These are phyloP conservation scores for Marmota monax DNA, from an alignment of 2,113 vertebrate genomes.

Conservation along the genomic window DNA sequence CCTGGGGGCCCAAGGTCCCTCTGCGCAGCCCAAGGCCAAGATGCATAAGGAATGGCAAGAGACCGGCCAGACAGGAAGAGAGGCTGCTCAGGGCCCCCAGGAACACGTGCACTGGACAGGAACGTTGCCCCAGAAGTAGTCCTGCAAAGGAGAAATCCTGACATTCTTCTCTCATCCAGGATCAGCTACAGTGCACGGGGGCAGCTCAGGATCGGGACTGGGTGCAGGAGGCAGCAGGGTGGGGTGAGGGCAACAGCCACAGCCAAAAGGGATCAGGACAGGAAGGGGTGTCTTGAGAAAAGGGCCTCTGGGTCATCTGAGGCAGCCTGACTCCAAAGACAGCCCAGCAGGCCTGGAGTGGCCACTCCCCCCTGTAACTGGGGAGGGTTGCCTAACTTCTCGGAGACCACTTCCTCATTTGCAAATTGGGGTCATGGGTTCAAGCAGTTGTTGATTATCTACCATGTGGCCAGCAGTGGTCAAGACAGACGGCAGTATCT, in stretches of 20 bases:
- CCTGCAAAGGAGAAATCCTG: neutral
- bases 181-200: accelerated
- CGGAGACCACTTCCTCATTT: neutral
- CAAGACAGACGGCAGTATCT: neutral
- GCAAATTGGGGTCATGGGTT: neutral
- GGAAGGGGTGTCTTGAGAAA: neutral
- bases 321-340: neutral
- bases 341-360: neutral
- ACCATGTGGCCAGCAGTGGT: accelerated
- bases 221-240: neutral
- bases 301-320: neutral
- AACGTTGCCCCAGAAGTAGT: neutral
- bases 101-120: neutral
- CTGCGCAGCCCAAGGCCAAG: neutral
- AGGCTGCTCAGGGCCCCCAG: neutral
- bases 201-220: neutral
- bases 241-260: neutral
- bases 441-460: neutral
- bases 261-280: neutral
- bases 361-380: neutral
- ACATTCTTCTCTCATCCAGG: neutral
- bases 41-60: neutral
- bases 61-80: neutral
- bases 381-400: neutral
- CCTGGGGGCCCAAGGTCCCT: neutral